A percentile compares a stretch with the other conserved stretches of the same genome.
Conservation (phyloP, 1,140 invertebrate genomes). For the Bombus confusus region DNA sequence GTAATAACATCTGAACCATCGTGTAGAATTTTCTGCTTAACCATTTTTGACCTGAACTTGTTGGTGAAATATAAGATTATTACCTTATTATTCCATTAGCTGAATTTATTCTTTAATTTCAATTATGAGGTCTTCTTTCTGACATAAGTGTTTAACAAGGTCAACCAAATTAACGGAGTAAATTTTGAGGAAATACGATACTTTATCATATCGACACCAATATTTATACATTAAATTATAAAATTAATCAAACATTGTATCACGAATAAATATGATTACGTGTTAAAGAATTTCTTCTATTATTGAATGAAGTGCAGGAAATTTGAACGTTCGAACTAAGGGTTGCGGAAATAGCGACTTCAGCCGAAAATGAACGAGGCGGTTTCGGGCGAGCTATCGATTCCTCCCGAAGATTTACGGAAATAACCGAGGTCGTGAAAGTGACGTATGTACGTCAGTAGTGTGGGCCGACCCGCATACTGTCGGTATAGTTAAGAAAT, state of each 20-base stretch:
- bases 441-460: conserved; percentile 61
- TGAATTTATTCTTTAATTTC: conserved; percentile 21
- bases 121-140: background rate
- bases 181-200: background rate
- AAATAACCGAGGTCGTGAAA: conserved; percentile 54
- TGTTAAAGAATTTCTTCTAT: background rate
- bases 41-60: background rate
- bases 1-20: background rate
- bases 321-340: conserved; percentile 52
- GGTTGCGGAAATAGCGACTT: conserved; percentile 45
- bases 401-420: conserved; percentile 72
- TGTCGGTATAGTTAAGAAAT: conserved; percentile 38
- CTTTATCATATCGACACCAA: background rate
- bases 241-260: background rate
- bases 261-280: background rate
- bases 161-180: too few relatives aligned
- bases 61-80: background rate
- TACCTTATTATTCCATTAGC: background rate
- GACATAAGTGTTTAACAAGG: background rate
- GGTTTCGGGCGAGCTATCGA: conserved; percentile 67
- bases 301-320: background rate
- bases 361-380: conserved; percentile 51
- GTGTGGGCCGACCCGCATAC: conserved; percentile 48
- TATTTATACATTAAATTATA: background rate
- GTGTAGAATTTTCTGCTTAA: background rate